phyloP scores from a whole-genome alignment of 2,113 vertebrate genomes.

The Ptilorrhoa leucosticta region DNA sequence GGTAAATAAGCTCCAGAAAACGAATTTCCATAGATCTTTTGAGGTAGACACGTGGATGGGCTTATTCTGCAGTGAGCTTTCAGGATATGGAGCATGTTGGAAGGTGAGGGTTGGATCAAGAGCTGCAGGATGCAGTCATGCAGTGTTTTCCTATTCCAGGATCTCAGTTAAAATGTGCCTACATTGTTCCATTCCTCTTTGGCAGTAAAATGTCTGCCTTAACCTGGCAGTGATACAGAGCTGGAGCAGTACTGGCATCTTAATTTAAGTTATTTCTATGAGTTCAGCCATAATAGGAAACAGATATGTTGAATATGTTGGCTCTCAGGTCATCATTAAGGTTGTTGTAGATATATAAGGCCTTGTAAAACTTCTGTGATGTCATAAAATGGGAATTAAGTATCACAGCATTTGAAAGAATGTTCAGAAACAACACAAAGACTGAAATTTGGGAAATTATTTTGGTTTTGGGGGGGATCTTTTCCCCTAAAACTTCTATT shows the following conservation, averaged over 20 bases:
- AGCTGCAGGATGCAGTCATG: background rate
- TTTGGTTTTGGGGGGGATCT: background rate
- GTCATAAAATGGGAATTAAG: conserved; percentile 28
- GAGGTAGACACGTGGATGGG: background rate
- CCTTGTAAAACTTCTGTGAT: conserved; percentile 14
- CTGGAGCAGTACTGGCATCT: background rate
- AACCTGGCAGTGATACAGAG: background rate
- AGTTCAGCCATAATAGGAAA: background rate
- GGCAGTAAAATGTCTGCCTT: background rate
- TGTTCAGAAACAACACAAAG: background rate
- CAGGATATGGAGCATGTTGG: background rate
- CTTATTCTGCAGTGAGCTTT: background rate
- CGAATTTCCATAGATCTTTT: rapidly evolving
- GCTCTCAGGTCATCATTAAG: background rate
- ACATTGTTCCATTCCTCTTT: rapidly evolving
- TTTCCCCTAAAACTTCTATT: background rate
- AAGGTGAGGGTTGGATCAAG: background rate
- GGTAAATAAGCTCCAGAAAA: background rate
- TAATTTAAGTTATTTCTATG: background rate
- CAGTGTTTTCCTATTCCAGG: background rate
- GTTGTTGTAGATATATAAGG: background rate
- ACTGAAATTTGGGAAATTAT: background rate
- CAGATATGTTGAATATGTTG: too few species aligned
- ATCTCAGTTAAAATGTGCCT: background rate
- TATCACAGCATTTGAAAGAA: background rate